Evolutionary conservation across 1,140 invertebrate genomes (phyloP).

Genomic region (Oreohelix idahoensis): DNA sequence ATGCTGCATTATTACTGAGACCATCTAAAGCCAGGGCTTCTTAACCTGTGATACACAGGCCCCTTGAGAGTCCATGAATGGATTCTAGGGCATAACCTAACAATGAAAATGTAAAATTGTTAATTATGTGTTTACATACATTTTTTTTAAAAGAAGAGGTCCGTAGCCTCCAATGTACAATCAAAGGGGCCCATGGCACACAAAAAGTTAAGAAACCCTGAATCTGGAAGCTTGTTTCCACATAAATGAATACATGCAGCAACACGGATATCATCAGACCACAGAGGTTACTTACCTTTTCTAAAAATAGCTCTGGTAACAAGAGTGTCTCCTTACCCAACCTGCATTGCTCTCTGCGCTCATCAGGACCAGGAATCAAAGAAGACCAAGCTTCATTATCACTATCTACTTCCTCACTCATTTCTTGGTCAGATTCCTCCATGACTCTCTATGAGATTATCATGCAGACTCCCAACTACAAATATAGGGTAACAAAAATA

Average conservation of each 20-base stretch:
- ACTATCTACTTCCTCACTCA: slow-evolving; percentile 40
- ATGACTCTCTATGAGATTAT: background rate
- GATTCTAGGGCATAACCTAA: too few species aligned
- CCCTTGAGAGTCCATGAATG: too few species aligned
- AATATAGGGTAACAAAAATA: background rate
- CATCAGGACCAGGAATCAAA: slow-evolving; percentile 37
- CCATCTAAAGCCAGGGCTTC: background rate
- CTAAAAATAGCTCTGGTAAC: slow-evolving; percentile 34
- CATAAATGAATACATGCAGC: too few species aligned
- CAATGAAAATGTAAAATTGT: background rate
- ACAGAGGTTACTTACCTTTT: slow-evolving; percentile 26
- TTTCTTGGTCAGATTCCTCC: slow-evolving; percentile 40
- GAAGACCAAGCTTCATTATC: slow-evolving; percentile 35
- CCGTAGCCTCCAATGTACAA: too few species aligned
- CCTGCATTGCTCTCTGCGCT: slow-evolving; percentile 37
- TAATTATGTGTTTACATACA: too few species aligned
- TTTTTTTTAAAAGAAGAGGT: too few species aligned
- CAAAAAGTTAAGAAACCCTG: too few species aligned
- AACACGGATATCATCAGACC: too few species aligned
- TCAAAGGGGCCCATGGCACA: too few species aligned
- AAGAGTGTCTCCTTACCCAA: slow-evolving; percentile 22
- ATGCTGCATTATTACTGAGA: too few species aligned
- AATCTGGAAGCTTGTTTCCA: too few species aligned
- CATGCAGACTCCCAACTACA: background rate
- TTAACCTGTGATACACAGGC: too few species aligned